Base-by-base conservation (phyloP, 2,113 vertebrate genomes). In the Edolisoma coerulescens region DNA sequence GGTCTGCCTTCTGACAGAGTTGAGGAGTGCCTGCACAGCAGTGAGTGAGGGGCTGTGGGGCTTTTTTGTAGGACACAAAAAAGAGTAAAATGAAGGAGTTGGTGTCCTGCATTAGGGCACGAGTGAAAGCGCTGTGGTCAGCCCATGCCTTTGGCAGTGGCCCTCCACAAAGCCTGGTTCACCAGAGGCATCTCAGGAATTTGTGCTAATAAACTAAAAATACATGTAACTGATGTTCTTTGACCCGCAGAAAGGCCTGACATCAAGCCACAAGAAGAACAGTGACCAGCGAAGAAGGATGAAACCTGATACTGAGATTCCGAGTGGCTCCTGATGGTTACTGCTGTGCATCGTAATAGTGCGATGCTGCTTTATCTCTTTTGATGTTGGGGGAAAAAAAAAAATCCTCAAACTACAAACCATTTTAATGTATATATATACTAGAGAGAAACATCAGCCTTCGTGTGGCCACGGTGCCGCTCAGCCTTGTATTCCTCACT, bases 131-230 rank as follows among this genome's bases (percentile, higher is more conserved):
- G 21, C 20, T 44, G 64, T 64, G 91, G 68, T 49, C 41, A 45
- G 35, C 45, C 41, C 77, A 30, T 21, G 69, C 39, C 19, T 94
- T 84, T 82, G 77, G 88, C 90, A 93, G 45, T 24, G 54, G 60
- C 65, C 65, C 35, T 84, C 61, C 52, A 60, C 74, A 84, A 87
- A 93, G 81, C 69, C 78, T 53, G 41, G 49, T 85, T 96, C 78
- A 91, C 87, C 89, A 85, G 53, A 92, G 30, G 74, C 61, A 91
- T 91, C 77, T 73, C 87, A 95, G 77, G 91, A 94, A 96, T 96
- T 95, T 91, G 65, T 61, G 65, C 74, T 87, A 96, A 96, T 96
- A 94, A 96, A 90, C 77, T 96, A 89, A 95, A 96, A 95, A 82
- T 94, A 91, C 76, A 76, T 79, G 7, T 70, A 88, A 88, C 59